Evolutionary conservation across 2,797 vertebrate genomes (phyloP).

Genomic region (Ateles fusciceps): DNA sequence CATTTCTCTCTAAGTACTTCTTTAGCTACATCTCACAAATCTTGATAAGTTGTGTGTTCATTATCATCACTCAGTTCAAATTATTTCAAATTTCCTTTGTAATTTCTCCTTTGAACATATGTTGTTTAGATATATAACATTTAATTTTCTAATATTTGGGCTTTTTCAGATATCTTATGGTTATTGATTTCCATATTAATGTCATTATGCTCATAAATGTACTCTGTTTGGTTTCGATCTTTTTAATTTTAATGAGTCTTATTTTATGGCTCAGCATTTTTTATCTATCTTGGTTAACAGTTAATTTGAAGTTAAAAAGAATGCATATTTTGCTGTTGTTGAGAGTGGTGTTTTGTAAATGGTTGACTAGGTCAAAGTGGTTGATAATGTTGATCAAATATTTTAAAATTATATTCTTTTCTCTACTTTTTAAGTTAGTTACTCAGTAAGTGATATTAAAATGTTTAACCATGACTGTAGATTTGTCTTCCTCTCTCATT

Average conservation of each 20-base stretch:
- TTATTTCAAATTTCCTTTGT: background rate
- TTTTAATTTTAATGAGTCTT: background rate
- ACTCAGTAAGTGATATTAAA: background rate
- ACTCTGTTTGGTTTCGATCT: background rate
- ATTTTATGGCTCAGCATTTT: background rate
- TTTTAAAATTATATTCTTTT: background rate
- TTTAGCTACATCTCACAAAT: background rate
- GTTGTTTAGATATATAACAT: background rate
- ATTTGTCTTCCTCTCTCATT: background rate
- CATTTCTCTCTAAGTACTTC: background rate
- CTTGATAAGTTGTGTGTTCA: background rate
- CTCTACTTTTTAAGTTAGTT: background rate
- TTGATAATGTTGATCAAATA: background rate
- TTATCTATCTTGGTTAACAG: background rate
- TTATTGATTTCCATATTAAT: background rate
- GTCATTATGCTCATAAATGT: background rate
- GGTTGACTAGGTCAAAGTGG: background rate
- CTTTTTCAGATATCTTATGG: background rate
- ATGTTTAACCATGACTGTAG: background rate
- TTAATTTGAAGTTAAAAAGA: background rate
- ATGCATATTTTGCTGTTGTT: background rate
- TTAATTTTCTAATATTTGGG: conserved; percentile 6
- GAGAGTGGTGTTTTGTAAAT: background rate
- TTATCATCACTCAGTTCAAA: background rate
- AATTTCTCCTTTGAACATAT: background rate